These are phyloP conservation scores for Anableps anableps DNA, from an alignment of 2,797 vertebrate genomes.

Conservation along the genomic window DNA sequence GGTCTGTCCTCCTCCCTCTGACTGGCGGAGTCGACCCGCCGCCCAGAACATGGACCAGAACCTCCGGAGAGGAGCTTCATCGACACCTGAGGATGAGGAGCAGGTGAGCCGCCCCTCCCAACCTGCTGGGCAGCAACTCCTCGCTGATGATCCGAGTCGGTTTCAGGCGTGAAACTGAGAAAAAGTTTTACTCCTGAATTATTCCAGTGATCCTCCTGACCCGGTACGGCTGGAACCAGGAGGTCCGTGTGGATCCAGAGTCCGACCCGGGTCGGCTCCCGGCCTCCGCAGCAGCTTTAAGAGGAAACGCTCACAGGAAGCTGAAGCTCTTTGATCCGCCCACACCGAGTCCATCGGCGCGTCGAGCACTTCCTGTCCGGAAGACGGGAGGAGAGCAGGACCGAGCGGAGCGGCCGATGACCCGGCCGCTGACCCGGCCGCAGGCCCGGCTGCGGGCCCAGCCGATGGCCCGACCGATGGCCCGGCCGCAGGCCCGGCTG, in stretches of 20 bases:
- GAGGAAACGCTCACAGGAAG: slow-evolving; percentile 26
- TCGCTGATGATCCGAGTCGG: not conserved
- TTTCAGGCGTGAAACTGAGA: not conserved
- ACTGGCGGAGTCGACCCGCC: too few species aligned
- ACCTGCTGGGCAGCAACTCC: not conserved
- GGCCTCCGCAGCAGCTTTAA: not conserved
- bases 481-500: too few species aligned
- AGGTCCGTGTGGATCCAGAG: not conserved
- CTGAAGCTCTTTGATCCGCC: slow-evolving; percentile 15
- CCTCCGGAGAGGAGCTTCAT: too few species aligned
- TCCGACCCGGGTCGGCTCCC: not conserved
- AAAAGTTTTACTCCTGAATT: not conserved
- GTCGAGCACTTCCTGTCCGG: slow-evolving; percentile 29
- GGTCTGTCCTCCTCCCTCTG: not conserved
- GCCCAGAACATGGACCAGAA: too few species aligned
- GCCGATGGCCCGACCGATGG: too few species aligned
- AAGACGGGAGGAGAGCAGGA: not conserved
- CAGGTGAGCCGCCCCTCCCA: not conserved
- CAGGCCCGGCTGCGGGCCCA: too few species aligned
- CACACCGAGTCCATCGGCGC: slow-evolving; percentile 35
- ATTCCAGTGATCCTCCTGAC: not conserved
- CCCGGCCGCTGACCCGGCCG: too few species aligned
- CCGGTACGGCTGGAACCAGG: not conserved
- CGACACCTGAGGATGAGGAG: not conserved
- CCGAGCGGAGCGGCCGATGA: not conserved